Evolutionary conservation across 2,797 vertebrate species (phyloP), one percentile per base, ranked within the genome.

Genomic region (Coranthus polyacanthus): DNA sequence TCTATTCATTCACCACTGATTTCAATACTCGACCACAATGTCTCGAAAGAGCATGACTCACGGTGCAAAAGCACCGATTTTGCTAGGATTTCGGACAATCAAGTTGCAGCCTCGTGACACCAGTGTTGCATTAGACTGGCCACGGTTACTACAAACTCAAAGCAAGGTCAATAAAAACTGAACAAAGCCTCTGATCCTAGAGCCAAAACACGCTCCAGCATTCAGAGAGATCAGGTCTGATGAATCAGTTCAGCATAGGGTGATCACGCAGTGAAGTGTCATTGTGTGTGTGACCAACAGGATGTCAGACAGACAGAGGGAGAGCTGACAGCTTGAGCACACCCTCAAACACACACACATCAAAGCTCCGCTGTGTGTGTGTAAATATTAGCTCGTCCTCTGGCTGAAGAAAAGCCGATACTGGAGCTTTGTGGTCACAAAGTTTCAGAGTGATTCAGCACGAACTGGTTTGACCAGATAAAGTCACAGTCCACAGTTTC

Each of bases 371-470:
- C 44, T 22, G 9, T 42, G 34, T 49, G 21, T 54, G 45, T 46
- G 29, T 65, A 67, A 87, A 87, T 89, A 91, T 89, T 87, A 81
- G 80, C 79, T 79, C 4, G 10, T 68, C 64, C 47, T 66, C 41
- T 7, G 44, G 38, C 46, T 55, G 57, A 43, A 51, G 49, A 39
- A 78, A 63, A 26, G 17, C 15, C 17, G 18, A 85, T 72, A 74
- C 72, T 22, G 12, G 59, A 17, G 47, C 41, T 65, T 70, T 17
- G 26, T 2, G 36, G 72, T 58, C 20, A 51, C 55, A 44, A 20
- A 50, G 55, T 80, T 74, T 79, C 61, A 24, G 53, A 49, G 46
- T 39, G 34, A 76, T 50, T 82, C 65, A 66, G 67, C 69, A 70
- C 12, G 3, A 42, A 50, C 41, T 16, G 18, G 17, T 50, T 24